phyloP scores from a whole-genome alignment of 2,113 vertebrate genomes.

The Aspiorhynchus laticeps region DNA sequence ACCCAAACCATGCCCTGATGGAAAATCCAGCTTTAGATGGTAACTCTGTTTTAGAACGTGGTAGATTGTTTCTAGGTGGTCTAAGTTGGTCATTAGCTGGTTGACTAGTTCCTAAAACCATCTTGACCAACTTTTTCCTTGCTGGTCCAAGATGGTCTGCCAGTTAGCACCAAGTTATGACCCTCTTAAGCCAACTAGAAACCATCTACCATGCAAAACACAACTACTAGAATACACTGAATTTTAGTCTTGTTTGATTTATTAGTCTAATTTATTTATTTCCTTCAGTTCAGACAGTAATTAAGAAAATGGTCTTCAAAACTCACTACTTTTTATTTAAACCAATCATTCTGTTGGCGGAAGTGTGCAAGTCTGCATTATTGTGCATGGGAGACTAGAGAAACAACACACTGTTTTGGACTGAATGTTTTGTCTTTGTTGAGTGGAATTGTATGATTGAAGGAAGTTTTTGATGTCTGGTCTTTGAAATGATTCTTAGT shows the following conservation, averaged over 20 bases:
- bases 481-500: constrained; percentile 2
- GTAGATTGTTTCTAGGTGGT: not conserved
- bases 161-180: not conserved
- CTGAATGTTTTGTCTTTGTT: not conserved
- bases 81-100: not conserved
- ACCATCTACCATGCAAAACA: not conserved
- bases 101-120: not conserved
- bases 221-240: not conserved
- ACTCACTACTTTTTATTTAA: not conserved
- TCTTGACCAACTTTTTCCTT: not conserved
- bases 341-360: not conserved
- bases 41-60: not conserved
- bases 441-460: not conserved
- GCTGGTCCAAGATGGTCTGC: not conserved
- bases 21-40: not conserved
- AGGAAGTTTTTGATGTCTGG: not conserved
- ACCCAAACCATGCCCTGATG: not conserved
- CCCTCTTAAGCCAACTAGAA: not conserved
- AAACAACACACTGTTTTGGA: not conserved
- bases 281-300: not conserved
- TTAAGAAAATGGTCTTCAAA: not conserved
- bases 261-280: not conserved
- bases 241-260: not conserved
- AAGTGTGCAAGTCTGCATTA: not conserved
- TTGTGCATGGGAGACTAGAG: no score